A percentile compares a stretch with the other conserved stretches of the same genome.
These are phyloP conservation scores for Micromesistius poutassou DNA, from an alignment of 2,797 vertebrate species.

Conservation along the genomic window DNA sequence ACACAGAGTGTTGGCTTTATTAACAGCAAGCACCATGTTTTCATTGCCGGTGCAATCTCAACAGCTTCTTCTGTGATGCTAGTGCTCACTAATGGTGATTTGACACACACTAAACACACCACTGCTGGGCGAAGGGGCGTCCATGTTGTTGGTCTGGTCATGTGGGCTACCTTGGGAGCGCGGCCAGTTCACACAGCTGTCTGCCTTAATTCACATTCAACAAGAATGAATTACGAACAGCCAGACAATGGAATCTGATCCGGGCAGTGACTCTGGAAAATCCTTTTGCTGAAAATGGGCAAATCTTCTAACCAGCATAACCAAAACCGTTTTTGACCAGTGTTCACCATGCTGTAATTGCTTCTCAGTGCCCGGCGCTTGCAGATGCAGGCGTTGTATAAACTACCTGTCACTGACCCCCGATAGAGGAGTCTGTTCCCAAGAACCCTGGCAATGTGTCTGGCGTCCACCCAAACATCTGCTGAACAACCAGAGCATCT, in stretches of 20 bases:
- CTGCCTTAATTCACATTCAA: neutral
- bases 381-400: neutral
- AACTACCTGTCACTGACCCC: neutral
- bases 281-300: neutral
- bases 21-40: neutral
- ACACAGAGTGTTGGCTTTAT: neutral
- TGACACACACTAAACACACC: neutral
- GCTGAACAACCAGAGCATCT: neutral
- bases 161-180: neutral
- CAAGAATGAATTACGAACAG: neutral
- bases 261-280: neutral
- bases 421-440: neutral
- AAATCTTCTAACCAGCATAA: neutral
- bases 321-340: neutral
- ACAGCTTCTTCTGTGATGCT: neutral
- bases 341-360: neutral
- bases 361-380: neutral
- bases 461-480: neutral
- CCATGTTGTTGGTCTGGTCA: neutral
- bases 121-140: neutral
- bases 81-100: too few species aligned
- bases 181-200: neutral
- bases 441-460: neutral
- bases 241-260: neutral
- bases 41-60: neutral